Percentiles rank a stretch among this genome's conserved stretches.
Evolutionary conservation across 2,888 invertebrate genomes (phyloP).

Genomic region (Tubulanus polymorphus): DNA sequence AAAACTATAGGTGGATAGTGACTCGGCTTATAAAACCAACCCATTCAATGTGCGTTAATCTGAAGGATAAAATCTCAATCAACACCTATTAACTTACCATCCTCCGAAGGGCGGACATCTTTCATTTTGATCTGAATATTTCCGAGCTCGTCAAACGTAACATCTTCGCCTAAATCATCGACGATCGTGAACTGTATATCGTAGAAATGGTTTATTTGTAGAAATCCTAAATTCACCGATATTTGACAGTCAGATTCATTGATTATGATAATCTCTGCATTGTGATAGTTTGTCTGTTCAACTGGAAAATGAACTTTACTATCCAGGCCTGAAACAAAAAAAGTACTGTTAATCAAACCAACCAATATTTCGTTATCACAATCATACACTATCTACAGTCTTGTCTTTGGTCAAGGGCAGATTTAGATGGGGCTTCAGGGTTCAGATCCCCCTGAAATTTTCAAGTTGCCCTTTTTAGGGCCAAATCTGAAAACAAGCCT

Average conservation of each 20-base stretch:
- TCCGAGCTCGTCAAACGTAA: slow-evolving; percentile 35
- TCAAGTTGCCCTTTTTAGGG: too few species aligned
- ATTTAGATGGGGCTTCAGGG: too few species aligned
- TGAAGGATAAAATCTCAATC: too few species aligned
- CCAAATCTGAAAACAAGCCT: too few species aligned
- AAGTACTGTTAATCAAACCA: too few species aligned
- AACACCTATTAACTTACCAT: slow-evolving; percentile 29
- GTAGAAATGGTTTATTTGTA: slow-evolving; percentile 50
- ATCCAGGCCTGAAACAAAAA: too few species aligned
- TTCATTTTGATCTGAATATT: slow-evolving; percentile 36
- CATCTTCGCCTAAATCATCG: slow-evolving; percentile 35
- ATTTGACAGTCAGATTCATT: slow-evolving; percentile 26
- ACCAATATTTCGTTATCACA: too few species aligned
- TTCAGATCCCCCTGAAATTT: too few species aligned
- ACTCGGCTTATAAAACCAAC: too few species aligned
- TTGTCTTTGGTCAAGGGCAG: too few species aligned
- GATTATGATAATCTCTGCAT: slow-evolving; percentile 41
- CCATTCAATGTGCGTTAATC: background rate
- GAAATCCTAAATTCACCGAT: slow-evolving; percentile 49
- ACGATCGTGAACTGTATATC: slow-evolving; percentile 35
- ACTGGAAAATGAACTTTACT: slow-evolving; percentile 32
- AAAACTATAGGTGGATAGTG: too few species aligned
- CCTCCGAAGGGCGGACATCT: slow-evolving; percentile 30
- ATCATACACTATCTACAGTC: too few species aligned
- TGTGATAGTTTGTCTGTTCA: slow-evolving; percentile 33